A percentile compares a stretch with the other conserved stretches of the same genome.
Evolutionary conservation across 1,140 invertebrate species (phyloP).

Genomic region (Lordiphosa stackelbergi): DNA sequence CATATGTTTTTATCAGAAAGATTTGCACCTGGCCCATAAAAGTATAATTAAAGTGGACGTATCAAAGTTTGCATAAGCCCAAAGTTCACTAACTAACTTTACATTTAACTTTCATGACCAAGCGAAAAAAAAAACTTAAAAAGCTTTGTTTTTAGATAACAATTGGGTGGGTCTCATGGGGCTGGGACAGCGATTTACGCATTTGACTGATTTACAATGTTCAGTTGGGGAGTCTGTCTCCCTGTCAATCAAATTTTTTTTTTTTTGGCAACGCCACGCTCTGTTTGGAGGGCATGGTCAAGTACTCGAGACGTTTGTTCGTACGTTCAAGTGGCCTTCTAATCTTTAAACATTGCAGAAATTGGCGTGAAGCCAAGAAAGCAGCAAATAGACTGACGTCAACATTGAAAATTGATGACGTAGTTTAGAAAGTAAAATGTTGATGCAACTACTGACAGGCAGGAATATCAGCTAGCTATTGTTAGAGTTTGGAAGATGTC

Average conservation of each 20-base stretch:
- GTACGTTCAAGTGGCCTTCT: constrained; percentile 2
- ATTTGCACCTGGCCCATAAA: too few species aligned
- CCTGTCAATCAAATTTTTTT: constrained; percentile 2
- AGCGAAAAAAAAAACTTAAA: too few species aligned
- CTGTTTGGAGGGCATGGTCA: constrained; percentile 8
- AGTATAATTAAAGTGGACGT: too few species aligned
- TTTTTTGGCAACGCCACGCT: too few species aligned
- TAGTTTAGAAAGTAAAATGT: not conserved
- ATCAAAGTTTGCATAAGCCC: too few species aligned
- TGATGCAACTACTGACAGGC: not conserved
- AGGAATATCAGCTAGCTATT: too few species aligned
- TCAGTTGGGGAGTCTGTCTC: constrained; percentile 10
- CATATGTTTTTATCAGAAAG: too few species aligned
- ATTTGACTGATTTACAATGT: constrained; percentile 6
- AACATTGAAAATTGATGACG: not conserved
- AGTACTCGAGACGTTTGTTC: not conserved
- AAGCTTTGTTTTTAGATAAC: not conserved
- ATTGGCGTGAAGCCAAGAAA: constrained; percentile 6
- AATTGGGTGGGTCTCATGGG: constrained; percentile 5
- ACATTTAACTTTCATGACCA: too few species aligned
- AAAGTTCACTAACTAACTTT: too few species aligned
- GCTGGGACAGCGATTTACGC: constrained; percentile 11
- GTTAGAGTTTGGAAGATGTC: too few species aligned
- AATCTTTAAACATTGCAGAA: constrained; percentile 1
- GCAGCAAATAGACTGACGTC: not conserved